A percentile compares a stretch with the other conserved stretches of the same genome.
These are phyloP conservation scores for Drosophila stalkeri DNA, from an alignment of 2,888 invertebrate genomes.

Conservation along the genomic window DNA sequence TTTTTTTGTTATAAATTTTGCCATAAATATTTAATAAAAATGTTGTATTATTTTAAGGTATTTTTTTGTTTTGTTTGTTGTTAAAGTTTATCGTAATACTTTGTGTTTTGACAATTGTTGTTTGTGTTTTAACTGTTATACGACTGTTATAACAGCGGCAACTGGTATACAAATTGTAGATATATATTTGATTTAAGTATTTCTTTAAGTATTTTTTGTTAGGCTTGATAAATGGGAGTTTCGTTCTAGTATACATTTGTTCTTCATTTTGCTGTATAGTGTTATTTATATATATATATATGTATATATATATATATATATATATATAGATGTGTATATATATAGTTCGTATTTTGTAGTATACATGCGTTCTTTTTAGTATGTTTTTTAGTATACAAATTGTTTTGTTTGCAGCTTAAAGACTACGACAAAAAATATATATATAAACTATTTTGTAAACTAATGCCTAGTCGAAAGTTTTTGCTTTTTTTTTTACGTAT, in stretches of 20 bases:
- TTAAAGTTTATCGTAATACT: conserved; percentile 47
- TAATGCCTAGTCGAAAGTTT: conserved; percentile 63
- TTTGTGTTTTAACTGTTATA: conserved; percentile 43
- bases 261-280: conserved; percentile 34
- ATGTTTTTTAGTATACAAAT: conserved; percentile 67
- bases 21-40: conserved; percentile 60
- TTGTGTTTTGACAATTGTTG: conserved; percentile 54
- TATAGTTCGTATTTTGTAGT: conserved; percentile 56
- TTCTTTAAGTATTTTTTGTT: conserved; percentile 21
- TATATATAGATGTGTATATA: conserved; percentile 17
- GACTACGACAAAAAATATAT: conserved; percentile 60
- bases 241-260: conserved; percentile 61
- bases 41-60: conserved; percentile 5
- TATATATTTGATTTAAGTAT: conserved; percentile 2
- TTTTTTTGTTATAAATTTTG: conserved; percentile 35
- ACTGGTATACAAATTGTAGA: conserved; percentile 57
- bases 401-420: conserved; percentile 62
- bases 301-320: conserved; percentile 13
- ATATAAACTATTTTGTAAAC: conserved; percentile 62
- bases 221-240: conserved; percentile 56
- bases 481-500: conserved; percentile 54
- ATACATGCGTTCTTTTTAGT: conserved; percentile 49
- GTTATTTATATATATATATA: conserved; percentile 31
- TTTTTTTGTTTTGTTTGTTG: conserved; percentile 8
- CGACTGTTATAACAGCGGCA: conserved; percentile 43